These are phyloP conservation scores for Mus spretus DNA, from an alignment of 2,797 vertebrate species.

Conservation along the genomic window DNA sequence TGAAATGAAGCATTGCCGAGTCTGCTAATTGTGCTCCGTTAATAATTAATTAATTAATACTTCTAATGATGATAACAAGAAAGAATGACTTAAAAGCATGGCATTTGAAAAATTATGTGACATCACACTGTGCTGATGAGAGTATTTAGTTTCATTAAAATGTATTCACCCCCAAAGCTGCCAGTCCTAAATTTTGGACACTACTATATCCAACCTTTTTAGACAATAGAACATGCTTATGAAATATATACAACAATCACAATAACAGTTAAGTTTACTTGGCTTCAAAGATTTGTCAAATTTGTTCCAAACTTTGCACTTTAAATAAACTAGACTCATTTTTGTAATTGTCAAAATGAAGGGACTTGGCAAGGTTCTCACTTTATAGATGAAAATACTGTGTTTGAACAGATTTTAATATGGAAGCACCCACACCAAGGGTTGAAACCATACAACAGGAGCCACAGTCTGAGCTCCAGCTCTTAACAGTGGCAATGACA, in stretches of 20 bases:
- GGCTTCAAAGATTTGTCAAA: not conserved
- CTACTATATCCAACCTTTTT: not conserved
- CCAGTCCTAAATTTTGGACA: not conserved
- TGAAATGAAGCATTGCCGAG: not conserved
- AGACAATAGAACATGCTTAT: not conserved
- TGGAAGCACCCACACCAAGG: not conserved
- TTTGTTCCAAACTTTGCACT: not conserved
- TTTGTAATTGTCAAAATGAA: not conserved
- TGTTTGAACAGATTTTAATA: not conserved
- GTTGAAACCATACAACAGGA: not conserved
- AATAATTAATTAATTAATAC: not conserved
- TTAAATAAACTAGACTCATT: not conserved
- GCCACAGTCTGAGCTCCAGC: not conserved
- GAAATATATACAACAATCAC: not conserved
- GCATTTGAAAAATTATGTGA: not conserved
- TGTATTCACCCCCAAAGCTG: not conserved
- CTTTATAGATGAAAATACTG: not conserved
- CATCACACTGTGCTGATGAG: not conserved
- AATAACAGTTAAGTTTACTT: not conserved
- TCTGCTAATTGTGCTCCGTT: not conserved
- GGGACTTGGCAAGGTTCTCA: not conserved
- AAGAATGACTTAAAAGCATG: not conserved
- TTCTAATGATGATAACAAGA: slow-evolving; percentile 1
- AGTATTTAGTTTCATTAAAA: slow-evolving; percentile 8
- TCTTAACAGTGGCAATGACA: not conserved